phyloP scores from a whole-genome alignment of 2,797 vertebrate genomes.

The Etheostoma nigrum region DNA sequence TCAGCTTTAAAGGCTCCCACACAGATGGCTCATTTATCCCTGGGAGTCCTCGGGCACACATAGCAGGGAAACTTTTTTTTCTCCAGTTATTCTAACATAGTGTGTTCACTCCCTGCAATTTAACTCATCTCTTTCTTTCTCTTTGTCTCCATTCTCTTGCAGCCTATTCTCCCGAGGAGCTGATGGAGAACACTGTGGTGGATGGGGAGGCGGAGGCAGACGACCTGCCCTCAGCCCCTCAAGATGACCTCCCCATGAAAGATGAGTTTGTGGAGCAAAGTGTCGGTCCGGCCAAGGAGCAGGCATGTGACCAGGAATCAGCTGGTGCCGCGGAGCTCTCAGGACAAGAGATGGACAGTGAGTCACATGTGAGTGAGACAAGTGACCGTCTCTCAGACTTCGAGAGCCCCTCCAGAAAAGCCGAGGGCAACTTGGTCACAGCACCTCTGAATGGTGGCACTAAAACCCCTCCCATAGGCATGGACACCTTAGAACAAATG shows the following conservation, averaged over 20 bases:
- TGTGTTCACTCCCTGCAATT: constrained; percentile 79
- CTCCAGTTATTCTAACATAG: constrained; percentile 84
- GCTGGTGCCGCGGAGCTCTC: constrained; percentile 89
- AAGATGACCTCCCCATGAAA: constrained; percentile 74
- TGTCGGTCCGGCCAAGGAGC: constrained; percentile 83
- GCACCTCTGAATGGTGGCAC: constrained; percentile 78
- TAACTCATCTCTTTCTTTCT: constrained; percentile 79
- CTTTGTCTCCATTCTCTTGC: constrained; percentile 77
- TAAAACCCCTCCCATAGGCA: constrained; percentile 82
- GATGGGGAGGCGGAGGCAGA: constrained; percentile 88
- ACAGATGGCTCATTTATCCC: constrained; percentile 87
- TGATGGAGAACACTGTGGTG: constrained; percentile 82
- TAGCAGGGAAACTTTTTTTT: constrained; percentile 83
- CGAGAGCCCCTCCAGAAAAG: constrained; percentile 91
- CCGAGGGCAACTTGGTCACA: constrained; percentile 85
- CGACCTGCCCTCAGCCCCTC: constrained; percentile 76
- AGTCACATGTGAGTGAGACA: constrained; percentile 94
- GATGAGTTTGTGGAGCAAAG: constrained; percentile 90
- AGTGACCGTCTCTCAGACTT: constrained; percentile 94
- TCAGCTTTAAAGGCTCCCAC: constrained; percentile 87
- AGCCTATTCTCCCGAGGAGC: constrained; percentile 96
- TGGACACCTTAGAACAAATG: constrained; percentile 98
- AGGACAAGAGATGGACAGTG: constrained; percentile 95
- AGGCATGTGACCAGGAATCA: constrained; percentile 90
- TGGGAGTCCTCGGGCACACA: constrained; percentile 86